Evolutionary conservation across 2,888 invertebrate genomes (phyloP).

Genomic region (Drosophila tanythrix): DNA sequence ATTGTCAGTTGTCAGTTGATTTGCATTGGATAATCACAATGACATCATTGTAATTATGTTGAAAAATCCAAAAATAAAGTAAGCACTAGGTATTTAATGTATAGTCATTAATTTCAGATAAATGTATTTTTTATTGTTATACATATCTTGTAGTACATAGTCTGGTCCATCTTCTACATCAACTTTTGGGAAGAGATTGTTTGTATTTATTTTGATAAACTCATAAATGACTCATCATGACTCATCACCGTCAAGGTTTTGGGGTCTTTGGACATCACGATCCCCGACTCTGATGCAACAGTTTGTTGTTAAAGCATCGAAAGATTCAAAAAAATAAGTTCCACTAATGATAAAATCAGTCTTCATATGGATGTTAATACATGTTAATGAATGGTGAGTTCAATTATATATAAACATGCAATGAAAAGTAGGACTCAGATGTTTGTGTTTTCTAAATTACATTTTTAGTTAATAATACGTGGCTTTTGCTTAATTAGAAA

Average conservation of each 20-base stretch:
- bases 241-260: neutral
- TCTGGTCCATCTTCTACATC: neutral
- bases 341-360: neutral
- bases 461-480: neutral
- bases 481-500: neutral
- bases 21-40: constrained; percentile 30
- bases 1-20: constrained; percentile 19
- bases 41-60: neutral
- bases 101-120: neutral
- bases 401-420: no score
- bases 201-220: neutral
- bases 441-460: neutral
- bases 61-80: neutral
- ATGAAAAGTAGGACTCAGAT: neutral
- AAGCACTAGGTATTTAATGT: neutral
- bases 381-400: neutral
- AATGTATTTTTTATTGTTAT: neutral
- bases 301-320: constrained; percentile 23
- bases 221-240: neutral
- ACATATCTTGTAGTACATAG: neutral
- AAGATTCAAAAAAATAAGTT: neutral
- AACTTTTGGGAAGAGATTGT: neutral
- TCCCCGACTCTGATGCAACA: constrained; percentile 43
- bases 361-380: neutral
- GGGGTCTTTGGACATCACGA: constrained; percentile 38